Conservation (phyloP, 2,888 invertebrate genomes). For the Noctua pronuba region DNA sequence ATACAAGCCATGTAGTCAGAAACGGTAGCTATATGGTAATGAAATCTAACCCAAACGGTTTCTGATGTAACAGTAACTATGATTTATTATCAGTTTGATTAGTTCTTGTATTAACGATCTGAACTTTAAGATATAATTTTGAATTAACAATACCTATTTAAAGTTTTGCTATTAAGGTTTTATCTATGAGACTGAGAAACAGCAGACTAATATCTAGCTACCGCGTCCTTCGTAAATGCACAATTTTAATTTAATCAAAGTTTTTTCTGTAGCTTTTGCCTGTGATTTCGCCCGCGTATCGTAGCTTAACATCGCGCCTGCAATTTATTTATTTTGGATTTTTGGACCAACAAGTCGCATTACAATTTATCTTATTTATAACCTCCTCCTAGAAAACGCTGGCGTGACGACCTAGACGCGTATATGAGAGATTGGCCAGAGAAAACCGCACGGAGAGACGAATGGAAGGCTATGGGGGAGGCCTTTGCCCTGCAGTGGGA, state of each 20-base stretch:
- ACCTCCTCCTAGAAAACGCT: too few relatives aligned
- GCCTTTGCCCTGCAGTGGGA: too few relatives aligned
- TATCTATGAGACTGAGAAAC: neutral
- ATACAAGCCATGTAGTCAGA: slow-evolving; percentile 47
- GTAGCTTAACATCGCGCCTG: neutral
- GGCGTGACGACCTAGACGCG: too few relatives aligned
- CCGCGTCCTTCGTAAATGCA: neutral
- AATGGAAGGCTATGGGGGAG: too few relatives aligned
- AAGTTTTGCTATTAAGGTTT: neutral
- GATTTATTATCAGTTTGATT: slow-evolving; percentile 32
- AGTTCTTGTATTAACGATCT: slow-evolving; percentile 5
- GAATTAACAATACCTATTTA: neutral
- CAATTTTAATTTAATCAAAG: too few relatives aligned
- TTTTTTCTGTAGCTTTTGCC: neutral
- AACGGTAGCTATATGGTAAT: slow-evolving; percentile 35
- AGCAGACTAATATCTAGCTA: neutral
- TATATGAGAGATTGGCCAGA: too few relatives aligned
- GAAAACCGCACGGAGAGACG: too few relatives aligned
- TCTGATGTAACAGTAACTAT: slow-evolving; percentile 2
- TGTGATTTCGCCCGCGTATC: too few relatives aligned
- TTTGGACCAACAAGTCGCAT: too few relatives aligned
- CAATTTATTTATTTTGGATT: too few relatives aligned
- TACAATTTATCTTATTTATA: too few relatives aligned
- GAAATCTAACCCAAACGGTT: slow-evolving; percentile 23
- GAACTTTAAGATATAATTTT: neutral